A percentile compares a stretch with the other conserved stretches of the same genome.
Conservation (phyloP, 2,113 vertebrate genomes). For the Propithecus coquereli region DNA sequence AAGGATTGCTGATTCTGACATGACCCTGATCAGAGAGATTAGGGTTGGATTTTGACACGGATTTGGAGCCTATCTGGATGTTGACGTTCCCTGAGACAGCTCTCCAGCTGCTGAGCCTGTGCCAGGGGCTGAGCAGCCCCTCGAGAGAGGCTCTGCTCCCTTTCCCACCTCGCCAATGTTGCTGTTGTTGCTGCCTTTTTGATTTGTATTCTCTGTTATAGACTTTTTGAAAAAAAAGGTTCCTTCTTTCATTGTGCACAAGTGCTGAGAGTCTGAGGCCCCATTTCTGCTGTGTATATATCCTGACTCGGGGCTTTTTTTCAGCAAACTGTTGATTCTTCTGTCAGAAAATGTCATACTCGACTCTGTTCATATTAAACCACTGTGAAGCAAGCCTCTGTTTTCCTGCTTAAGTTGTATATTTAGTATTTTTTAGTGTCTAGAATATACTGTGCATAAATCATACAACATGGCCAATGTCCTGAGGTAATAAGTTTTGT, state of each 20-base stretch:
- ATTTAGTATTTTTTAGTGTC: constrained; percentile 53
- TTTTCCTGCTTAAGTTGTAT: constrained; percentile 69
- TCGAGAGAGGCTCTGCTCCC: constrained; percentile 28
- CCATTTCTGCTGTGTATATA: constrained; percentile 75
- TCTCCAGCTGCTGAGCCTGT: constrained; percentile 6
- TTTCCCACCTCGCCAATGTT: constrained; percentile 51
- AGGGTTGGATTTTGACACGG: constrained; percentile 42
- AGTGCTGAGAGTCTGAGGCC: constrained; percentile 67
- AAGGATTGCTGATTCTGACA: constrained; percentile 14
- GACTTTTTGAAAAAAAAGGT: constrained; percentile 30
- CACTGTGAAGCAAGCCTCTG: constrained; percentile 89
- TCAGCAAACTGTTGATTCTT: constrained; percentile 77
- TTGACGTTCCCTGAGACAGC: constrained; percentile 22
- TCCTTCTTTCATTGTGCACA: constrained; percentile 60
- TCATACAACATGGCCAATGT: constrained; percentile 14
- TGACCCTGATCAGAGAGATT: constrained; percentile 9
- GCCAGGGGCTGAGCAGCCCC: constrained; percentile 32
- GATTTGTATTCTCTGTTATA: constrained; percentile 56
- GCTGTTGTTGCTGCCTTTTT: constrained; percentile 38
- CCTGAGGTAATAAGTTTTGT: constrained; percentile 43
- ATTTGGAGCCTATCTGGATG: constrained; percentile 30
- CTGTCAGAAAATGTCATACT: constrained; percentile 83
- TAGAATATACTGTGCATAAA: constrained; percentile 24
- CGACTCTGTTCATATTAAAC: constrained; percentile 90
- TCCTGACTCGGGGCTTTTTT: constrained; percentile 78